phyloP scores from a whole-genome alignment of 2,113 vertebrate species.

The Xerus inauris region DNA sequence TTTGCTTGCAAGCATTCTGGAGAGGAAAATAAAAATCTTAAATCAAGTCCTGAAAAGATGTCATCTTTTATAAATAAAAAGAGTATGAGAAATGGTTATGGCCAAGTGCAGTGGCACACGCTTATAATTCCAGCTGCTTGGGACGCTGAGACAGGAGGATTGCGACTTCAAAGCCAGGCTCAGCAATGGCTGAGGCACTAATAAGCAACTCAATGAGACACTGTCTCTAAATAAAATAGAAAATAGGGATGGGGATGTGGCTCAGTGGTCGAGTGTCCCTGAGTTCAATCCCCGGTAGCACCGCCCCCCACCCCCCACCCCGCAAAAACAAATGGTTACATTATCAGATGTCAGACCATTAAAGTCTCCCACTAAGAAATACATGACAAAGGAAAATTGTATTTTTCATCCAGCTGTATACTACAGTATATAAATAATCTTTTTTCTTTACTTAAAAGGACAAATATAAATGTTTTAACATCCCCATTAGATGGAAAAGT shows the following conservation, averaged over 20 bases:
- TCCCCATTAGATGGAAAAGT: constrained; percentile 6
- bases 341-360: constrained; percentile 41
- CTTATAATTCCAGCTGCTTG: too few relatives aligned
- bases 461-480: background rate
- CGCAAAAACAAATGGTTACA: constrained; percentile 34
- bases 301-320: too few relatives aligned
- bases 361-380: constrained; percentile 7
- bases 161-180: too few relatives aligned
- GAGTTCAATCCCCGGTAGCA: too few relatives aligned
- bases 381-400: background rate
- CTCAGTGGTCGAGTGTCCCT: too few relatives aligned
- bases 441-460: constrained; percentile 13
- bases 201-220: too few relatives aligned
- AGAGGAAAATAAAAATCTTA: constrained; percentile 8
- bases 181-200: too few relatives aligned
- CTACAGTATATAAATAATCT: background rate
- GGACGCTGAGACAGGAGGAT: too few relatives aligned
- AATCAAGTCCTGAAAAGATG: constrained; percentile 20
- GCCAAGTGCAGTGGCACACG: too few relatives aligned
- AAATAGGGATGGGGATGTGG: too few relatives aligned
- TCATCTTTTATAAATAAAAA: constrained; percentile 29
- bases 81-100: background rate
- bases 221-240: too few relatives aligned
- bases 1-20: constrained; percentile 58
- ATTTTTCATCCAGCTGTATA: background rate